Conservation (phyloP, 2,888 invertebrate genomes). For the Biston stratarius region DNA sequence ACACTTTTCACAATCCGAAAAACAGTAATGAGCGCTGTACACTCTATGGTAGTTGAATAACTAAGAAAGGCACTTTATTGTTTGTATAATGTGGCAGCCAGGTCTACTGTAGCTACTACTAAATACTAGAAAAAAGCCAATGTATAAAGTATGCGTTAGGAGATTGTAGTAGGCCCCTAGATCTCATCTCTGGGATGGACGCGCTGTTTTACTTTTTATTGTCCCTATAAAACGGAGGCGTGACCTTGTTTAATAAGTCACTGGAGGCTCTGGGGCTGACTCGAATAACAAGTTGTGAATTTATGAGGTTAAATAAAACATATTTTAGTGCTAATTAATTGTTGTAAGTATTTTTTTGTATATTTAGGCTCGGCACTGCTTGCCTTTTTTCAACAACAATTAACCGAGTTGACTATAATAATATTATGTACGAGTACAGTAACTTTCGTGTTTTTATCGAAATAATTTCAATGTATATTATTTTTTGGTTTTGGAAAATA, state of each 20-base stretch:
- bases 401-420: neutral
- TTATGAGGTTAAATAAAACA: slow-evolving; percentile 48
- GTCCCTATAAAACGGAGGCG: slow-evolving; percentile 72
- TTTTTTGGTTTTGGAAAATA: too few species aligned
- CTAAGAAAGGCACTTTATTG: too few species aligned
- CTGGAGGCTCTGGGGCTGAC: slow-evolving; percentile 52
- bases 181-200: slow-evolving; percentile 78
- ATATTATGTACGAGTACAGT: neutral
- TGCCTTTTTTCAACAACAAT: neutral
- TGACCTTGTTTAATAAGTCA: slow-evolving; percentile 71
- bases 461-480: neutral
- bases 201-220: slow-evolving; percentile 80
- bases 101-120: too few species aligned
- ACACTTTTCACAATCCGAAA: too few species aligned
- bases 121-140: neutral
- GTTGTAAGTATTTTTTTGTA: slow-evolving; percentile 14
- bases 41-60: too few species aligned
- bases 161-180: slow-evolving; percentile 40
- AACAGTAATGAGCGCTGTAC: too few species aligned
- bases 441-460: neutral
- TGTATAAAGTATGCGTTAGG: neutral
- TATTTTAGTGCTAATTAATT: slow-evolving; percentile 49
- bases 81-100: too few species aligned
- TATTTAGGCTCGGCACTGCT: slow-evolving; percentile 1
- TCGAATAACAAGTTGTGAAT: slow-evolving; percentile 67